Percentiles rank a stretch among this genome's conserved stretches.
phyloP scores from a whole-genome alignment of 2,113 vertebrate species.

The Neotragus moschatus region DNA sequence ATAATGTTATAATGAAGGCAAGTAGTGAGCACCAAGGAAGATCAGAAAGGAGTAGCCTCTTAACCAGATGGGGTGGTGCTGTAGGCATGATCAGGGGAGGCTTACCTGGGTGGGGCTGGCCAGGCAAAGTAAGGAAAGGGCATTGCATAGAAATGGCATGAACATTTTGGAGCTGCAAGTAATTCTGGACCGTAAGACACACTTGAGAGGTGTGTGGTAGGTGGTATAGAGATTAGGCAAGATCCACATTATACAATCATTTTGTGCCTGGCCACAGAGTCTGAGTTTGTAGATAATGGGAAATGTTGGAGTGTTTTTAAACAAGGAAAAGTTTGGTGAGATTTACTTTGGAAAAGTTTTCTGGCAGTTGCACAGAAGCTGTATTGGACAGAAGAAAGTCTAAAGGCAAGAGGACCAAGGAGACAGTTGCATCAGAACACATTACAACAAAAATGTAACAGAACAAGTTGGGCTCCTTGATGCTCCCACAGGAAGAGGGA shows the following conservation, averaged over 20 bases:
- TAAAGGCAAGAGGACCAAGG: neutral
- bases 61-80: neutral
- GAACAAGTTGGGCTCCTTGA: neutral
- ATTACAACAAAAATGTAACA: neutral
- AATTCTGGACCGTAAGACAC: neutral
- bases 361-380: neutral
- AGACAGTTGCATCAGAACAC: neutral
- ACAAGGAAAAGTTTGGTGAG: neutral
- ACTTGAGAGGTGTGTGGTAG: neutral
- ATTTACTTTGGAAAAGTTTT: neutral
- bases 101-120: neutral
- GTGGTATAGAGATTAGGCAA: neutral
- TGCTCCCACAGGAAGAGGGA: neutral
- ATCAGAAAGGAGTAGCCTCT: neutral
- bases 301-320: neutral
- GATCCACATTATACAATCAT: neutral
- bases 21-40: neutral
- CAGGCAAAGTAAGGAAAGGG: neutral
- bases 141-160: neutral
- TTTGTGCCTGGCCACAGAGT: neutral
- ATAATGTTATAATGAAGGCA: neutral
- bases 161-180: neutral
- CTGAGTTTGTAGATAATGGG: neutral
- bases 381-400: neutral
- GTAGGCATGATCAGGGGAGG: neutral